Evolutionary conservation across 2,113 vertebrate genomes (phyloP), one percentile per base, ranked within the genome.

Genomic region (Phycodurus eques): DNA sequence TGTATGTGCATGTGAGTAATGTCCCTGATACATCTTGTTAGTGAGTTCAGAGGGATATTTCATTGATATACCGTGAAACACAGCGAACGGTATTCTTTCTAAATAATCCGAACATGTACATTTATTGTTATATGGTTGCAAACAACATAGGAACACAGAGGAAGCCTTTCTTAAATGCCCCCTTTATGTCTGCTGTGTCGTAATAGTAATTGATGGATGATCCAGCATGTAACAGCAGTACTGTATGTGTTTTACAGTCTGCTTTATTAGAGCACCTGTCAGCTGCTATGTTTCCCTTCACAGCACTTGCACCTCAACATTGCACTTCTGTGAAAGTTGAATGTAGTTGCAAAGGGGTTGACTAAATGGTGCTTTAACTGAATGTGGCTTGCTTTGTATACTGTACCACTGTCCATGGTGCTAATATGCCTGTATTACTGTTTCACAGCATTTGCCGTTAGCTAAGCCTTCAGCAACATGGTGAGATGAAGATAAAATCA

Each of bases 1-100:
- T 63, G 59, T 62, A 59, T 44, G 59, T 70, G 22, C 53, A 8
- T 57, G 69, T 54, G 46, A 71, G 35, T 76, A 60, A 31, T 53
- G 75, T 61, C 56, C n/a, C 49, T 35, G 13, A 68, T 68, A 65
- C 54, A 66, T 81, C 5, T 47, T 53, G 44, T 20, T 54, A 72
- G 64, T 27, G 56, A 61, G 19, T 59, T 9, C 1, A 63, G 10
- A 13, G 8, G 35, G 17, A 35, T 42, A 35, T 63, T 42, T 42
- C 19, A 61, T 61, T 33, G 35, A 61, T 33, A 35, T 35, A 7
- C 5, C 15, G 22, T 57, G 54, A 9, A 22, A 57, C n/a, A 20
- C 11, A n/a, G 12, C 15, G 20, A 57, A 57, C n/a, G 27, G 56
- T 12, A 12, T 27, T 57, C 22, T 27, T 33, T 60, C 13, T 19